These are phyloP conservation scores for Zaprionus lachaisei DNA, from an alignment of 1,140 invertebrate genomes.

Conservation along the genomic window DNA sequence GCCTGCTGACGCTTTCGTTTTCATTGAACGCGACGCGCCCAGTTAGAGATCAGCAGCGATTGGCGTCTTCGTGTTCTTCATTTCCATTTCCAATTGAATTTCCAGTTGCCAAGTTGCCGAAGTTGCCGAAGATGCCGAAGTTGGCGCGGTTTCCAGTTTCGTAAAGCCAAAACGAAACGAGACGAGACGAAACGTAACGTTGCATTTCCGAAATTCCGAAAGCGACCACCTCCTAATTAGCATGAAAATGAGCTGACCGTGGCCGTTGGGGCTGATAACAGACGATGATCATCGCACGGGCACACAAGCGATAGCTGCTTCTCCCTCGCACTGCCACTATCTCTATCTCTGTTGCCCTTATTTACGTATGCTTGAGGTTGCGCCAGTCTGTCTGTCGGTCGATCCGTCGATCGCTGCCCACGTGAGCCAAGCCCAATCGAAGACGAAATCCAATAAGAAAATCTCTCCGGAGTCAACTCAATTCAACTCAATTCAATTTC, in stretches of 20 bases:
- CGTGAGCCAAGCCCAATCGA: conserved; percentile 32
- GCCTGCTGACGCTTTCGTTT: conserved; percentile 46
- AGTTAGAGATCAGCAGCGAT: conserved; percentile 5
- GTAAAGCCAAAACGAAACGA: conserved; percentile 14
- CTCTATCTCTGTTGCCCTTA: background rate
- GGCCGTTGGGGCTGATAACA: conserved; percentile 45
- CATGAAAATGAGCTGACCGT: conserved; percentile 66
- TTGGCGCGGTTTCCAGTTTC: conserved; percentile 21
- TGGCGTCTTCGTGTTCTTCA: conserved; percentile 13
- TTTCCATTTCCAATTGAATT: conserved; percentile 36
- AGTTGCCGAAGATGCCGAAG: background rate
- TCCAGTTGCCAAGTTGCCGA: conserved; percentile 26
- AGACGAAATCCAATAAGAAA: conserved; percentile 16
- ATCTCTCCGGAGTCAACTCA: conserved; percentile 13
- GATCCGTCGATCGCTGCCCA: conserved; percentile 28
- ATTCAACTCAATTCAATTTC: conserved; percentile 34
- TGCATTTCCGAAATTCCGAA: conserved; percentile 80
- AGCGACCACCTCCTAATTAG: conserved; percentile 63
- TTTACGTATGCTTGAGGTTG: conserved; percentile 4
- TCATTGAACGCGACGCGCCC: conserved; percentile 49
- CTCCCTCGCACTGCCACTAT: background rate
- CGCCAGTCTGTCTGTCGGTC: background rate
- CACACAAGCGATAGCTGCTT: conserved; percentile 20
- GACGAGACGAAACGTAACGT: conserved; percentile 30
- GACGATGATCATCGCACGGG: background rate